These are phyloP conservation scores for Lycia hirtaria DNA, from an alignment of 2,888 invertebrate genomes.

Conservation along the genomic window DNA sequence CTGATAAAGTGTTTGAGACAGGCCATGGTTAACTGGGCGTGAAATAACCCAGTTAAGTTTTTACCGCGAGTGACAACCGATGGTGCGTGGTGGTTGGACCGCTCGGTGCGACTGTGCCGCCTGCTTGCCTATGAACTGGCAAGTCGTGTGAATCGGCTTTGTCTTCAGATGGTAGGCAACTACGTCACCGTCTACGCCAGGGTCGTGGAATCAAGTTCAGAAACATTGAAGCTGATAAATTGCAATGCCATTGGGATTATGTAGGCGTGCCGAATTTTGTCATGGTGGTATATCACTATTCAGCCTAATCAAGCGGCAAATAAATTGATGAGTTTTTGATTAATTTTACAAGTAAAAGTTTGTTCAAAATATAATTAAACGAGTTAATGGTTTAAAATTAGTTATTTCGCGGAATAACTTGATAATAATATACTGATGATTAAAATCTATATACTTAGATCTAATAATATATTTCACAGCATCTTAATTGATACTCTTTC, in stretches of 20 bases:
- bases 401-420: no score
- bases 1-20: conserved; percentile 33
- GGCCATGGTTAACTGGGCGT: conserved; percentile 67
- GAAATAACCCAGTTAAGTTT: conserved; percentile 16
- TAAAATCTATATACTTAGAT: no score
- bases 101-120: conserved; percentile 75
- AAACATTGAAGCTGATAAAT: no score
- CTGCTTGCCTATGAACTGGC: conserved; percentile 68
- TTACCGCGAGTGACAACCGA: conserved; percentile 31
- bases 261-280: conserved; percentile 5
- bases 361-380: no score
- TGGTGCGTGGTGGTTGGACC: conserved; percentile 72
- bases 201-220: conserved; percentile 44
- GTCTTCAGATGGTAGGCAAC: conserved; percentile 49
- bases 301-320: background rate
- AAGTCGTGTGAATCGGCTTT: conserved; percentile 77
- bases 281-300: conserved; percentile 7
- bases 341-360: background rate
- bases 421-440: no score
- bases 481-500: no score
- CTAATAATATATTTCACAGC: no score
- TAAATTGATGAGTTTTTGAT: background rate
- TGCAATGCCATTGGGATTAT: background rate
- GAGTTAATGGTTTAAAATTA: no score
- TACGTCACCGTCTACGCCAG: conserved; percentile 30